A percentile compares a stretch with the other conserved stretches of the same genome.
phyloP scores from a whole-genome alignment of 2,113 vertebrate genomes.

The Oryzias curvinotus region DNA sequence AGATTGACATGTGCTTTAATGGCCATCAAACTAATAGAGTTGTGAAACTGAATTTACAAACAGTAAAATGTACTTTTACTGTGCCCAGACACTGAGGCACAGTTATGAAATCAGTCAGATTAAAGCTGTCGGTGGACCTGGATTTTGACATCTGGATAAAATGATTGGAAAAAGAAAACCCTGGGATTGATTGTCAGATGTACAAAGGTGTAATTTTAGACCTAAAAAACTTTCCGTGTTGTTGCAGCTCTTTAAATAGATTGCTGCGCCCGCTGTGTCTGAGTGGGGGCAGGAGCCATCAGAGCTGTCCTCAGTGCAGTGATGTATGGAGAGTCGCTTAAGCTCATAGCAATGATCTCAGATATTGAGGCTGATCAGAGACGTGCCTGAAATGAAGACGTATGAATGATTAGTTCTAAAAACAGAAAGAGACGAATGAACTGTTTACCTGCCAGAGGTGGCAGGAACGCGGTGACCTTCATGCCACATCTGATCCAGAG shows the following conservation, averaged over 20 bases:
- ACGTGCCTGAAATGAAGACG: constrained; percentile 10
- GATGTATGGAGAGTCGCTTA: constrained; percentile 30
- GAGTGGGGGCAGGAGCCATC: constrained; percentile 5
- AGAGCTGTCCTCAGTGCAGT: constrained; percentile 26
- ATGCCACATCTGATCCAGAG: neutral
- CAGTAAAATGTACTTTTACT: neutral
- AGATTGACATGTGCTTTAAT: constrained; percentile 33
- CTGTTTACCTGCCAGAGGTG: neutral
- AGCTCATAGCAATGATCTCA: constrained; percentile 10
- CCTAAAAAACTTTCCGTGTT: neutral
- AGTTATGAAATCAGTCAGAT: neutral
- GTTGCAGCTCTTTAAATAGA: constrained; percentile 15
- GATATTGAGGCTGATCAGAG: constrained; percentile 16
- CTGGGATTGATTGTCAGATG: neutral
- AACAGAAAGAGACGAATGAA: constrained; percentile 8
- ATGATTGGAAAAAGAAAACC: neutral
- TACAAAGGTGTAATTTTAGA: neutral
- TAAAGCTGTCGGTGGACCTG: neutral
- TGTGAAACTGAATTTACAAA: neutral
- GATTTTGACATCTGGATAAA: neutral
- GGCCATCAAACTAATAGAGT: constrained; percentile 15
- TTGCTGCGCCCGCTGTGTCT: neutral
- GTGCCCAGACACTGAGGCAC: neutral
- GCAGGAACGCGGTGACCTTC: neutral
- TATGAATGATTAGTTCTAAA: constrained; percentile 23